Evolutionary conservation across 2,888 invertebrate genomes (phyloP), one percentile per base, ranked within the genome.

Genomic region (Leptinotarsa rubiginosa): DNA sequence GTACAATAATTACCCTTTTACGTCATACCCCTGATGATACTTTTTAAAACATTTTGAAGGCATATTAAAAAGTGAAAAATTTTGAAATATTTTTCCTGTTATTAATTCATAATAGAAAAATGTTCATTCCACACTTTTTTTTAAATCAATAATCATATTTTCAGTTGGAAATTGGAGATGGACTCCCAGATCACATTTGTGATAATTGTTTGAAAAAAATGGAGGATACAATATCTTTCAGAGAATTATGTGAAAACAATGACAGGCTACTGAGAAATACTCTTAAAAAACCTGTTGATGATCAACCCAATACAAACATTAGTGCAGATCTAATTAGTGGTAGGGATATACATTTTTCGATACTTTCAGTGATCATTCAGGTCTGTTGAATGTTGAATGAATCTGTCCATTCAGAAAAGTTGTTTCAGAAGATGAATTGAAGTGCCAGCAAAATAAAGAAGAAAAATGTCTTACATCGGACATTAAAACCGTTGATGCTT

Each of bases 121-220:
- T 31, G 7, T 31, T 7, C 41, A 41, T 41, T 41, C 41, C 41
- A 41, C 10, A 41, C 10, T 41, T 41, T 41, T 41, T 41, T 41
- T 41, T 10, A 41, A 41, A 41, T 41, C 41, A 41, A 10, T 10
- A 41, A 41, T 41, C 41, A 41, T 41, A 41, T 41, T 75, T 78
- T 78, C 72, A 86, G 84, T 84, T 88, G n/a, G 81, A 83, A 62
- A 47, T 56, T 20, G 80, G 79, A 22, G 85, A 85, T 75, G 83
- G 81, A 18, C 75, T 85, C n/a, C 85, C 85, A 20, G 78, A 81
- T 65, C 77, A 80, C 59, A 81, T 86, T 49, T 86, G 85, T 77
- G 62, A 70, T 49, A 59, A 78, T 59, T 86, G 85, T 76, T 69
- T 81, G 25, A 70, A 79, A n/a, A 78, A 80, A 72, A 70, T 83